Conservation (phyloP, 2,113 vertebrate genomes). For the Clarias gariepinus region DNA sequence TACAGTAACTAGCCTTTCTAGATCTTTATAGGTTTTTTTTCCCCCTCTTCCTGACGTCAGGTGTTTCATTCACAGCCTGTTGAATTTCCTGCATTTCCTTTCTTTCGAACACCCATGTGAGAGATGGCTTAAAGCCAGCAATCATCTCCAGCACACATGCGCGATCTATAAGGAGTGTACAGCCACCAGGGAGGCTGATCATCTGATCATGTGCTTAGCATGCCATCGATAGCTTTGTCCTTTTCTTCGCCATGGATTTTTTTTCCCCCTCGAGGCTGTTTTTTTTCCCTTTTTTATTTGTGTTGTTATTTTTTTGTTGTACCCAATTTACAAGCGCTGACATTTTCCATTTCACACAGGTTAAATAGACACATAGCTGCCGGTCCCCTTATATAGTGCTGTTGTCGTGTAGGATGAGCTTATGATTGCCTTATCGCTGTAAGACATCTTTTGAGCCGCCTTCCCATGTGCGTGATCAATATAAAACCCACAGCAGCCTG, state of each 20-base stretch:
- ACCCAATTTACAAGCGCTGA: neutral
- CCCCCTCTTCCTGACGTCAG: neutral
- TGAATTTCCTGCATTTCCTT: neutral
- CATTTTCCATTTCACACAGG: neutral
- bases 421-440: neutral
- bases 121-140: neutral
- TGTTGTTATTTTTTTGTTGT: too few species aligned
- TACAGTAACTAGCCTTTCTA: too few species aligned
- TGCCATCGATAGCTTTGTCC: slow-evolving; percentile 15
- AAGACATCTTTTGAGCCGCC: neutral
- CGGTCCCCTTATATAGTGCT: neutral
- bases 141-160: neutral
- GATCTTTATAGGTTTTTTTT: too few species aligned
- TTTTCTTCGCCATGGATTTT: neutral
- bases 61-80: neutral
- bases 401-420: neutral
- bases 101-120: neutral
- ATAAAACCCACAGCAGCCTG: neutral
- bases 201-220: slow-evolving; percentile 30
- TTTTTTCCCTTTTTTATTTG: too few species aligned
- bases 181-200: slow-evolving; percentile 22
- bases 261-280: neutral
- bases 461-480: slow-evolving; percentile 7
- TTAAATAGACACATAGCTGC: neutral
- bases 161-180: slow-evolving; percentile 14